Evolutionary conservation across 2,797 vertebrate genomes (phyloP), one percentile per base, ranked within the genome.

Genomic region (Siniperca obscura): DNA sequence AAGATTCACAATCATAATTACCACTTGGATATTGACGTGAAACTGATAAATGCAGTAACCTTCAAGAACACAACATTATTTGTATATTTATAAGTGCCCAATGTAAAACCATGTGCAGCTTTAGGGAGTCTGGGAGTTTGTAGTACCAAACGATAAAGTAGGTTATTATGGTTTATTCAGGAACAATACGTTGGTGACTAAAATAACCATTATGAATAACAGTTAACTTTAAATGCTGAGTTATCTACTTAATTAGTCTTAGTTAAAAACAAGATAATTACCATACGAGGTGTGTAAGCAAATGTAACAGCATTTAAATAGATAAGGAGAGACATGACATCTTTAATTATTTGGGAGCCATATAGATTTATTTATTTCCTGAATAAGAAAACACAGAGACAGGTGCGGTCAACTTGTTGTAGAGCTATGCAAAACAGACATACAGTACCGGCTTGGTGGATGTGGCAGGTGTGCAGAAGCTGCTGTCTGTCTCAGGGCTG

Each of bases 391-490:
- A 72, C 9, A 19, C 17, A 59, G 1, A 34, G 50, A 8, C 46
- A 56, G 36, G 9, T 62, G 55, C 55, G 57, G 80, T 73, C 16
- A 64, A 55, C 44, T 21, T 53, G 53, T 69, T 70, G 21, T 50
- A 52, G 27, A 50, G 21, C 13, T 70, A 42, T 78, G 60, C 12
- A 70, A 27, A 65, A 73, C 30, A 83, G 44, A 75, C 59, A 46
- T n/a, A 65, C 36, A 42, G 65, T 90, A 94, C 92, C 89, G 60
- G 73, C 76, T 91, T 93, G 74, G 86, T 88, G 70, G 86, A 90
- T 66, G 89, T 87, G 78, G 86, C 82, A 4, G 86, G 30, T 72
- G 90, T 89, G 52, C 79, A 90, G 85, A 61, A 74, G 77, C 83
- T 90, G 83, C 82, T 86, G 79, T 89, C 84, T 70, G 36, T 73